Evolutionary conservation across 1,140 invertebrate genomes (phyloP).

Genomic region (Drosophila lacertosa): DNA sequence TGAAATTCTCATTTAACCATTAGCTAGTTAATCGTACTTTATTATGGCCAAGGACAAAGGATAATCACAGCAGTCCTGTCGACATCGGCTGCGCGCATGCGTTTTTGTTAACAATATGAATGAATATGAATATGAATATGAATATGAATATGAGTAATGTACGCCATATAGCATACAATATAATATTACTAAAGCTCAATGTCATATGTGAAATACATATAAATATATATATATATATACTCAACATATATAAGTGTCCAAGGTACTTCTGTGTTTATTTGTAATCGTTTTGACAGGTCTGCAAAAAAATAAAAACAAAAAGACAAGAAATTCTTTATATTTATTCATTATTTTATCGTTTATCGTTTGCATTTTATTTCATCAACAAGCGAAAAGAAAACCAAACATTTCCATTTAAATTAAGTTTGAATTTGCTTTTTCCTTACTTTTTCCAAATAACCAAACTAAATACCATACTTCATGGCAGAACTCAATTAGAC

Average conservation of each 20-base stretch:
- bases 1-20: background rate
- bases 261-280: slow-evolving; percentile 45
- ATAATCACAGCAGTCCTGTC: slow-evolving; percentile 71
- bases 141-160: slow-evolving; percentile 43
- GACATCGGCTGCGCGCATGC: slow-evolving; percentile 79
- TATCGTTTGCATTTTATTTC: slow-evolving; percentile 26
- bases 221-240: slow-evolving; percentile 37
- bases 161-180: slow-evolving; percentile 53
- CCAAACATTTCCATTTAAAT: background rate
- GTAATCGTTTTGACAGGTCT: slow-evolving; percentile 16
- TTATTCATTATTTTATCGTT: background rate
- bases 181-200: slow-evolving; percentile 58
- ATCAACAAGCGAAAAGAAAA: too few species aligned
- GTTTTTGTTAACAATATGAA: slow-evolving; percentile 73
- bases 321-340: slow-evolving; percentile 18
- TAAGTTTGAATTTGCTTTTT: background rate
- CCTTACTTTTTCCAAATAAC: background rate
- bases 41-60: slow-evolving; percentile 43
- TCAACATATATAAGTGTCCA: slow-evolving; percentile 34
- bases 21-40: slow-evolving; percentile 37
- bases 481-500: slow-evolving; percentile 1
- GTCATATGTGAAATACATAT: slow-evolving; percentile 53
- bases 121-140: slow-evolving; percentile 54
- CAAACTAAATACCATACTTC: background rate
- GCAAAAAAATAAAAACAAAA: background rate